Conservation (phyloP, 2,888 invertebrate species). For the Hylaea fasciaria region DNA sequence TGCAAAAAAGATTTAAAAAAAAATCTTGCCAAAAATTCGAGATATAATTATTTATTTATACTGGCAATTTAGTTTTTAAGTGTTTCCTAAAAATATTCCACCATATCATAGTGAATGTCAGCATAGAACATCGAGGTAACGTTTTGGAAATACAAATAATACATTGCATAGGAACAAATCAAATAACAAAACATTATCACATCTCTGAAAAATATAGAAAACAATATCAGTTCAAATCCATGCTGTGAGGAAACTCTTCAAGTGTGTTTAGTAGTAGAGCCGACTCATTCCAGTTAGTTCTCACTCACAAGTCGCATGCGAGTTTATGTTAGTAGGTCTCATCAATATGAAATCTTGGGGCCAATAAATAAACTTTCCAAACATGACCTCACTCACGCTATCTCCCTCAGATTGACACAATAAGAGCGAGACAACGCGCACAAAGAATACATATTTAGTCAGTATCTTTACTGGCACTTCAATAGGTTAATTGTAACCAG, state of each 20-base stretch:
- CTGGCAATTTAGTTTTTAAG: too few relatives aligned
- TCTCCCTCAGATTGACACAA: too few relatives aligned
- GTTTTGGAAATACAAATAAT: conserved; percentile 24
- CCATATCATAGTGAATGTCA: conserved; percentile 38
- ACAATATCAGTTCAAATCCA: conserved; percentile 37
- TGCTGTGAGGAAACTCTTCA: conserved; percentile 40
- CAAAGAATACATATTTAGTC: too few relatives aligned
- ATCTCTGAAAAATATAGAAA: conserved; percentile 15
- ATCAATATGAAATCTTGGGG: conserved; percentile 11
- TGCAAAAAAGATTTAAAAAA: too few relatives aligned
- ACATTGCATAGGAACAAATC: conserved; percentile 24
- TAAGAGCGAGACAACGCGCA: too few relatives aligned
- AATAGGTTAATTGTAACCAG: conserved; percentile 17
- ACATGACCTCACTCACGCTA: too few relatives aligned
- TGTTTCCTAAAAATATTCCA: background rate
- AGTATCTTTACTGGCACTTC: too few relatives aligned
- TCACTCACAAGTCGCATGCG: conserved; percentile 75
- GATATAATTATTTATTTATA: too few relatives aligned
- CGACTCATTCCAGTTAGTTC: conserved; percentile 63
- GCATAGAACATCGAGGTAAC: conserved; percentile 32
- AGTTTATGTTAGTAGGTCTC: conserved; percentile 55
- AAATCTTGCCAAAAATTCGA: too few relatives aligned
- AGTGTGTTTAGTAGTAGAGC: conserved; percentile 34
- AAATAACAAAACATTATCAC: conserved; percentile 18
- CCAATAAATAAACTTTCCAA: background rate